A percentile compares a stretch with the other conserved stretches of the same genome.
phyloP scores from a whole-genome alignment of 2,113 vertebrate genomes.

The Nestor notabilis region DNA sequence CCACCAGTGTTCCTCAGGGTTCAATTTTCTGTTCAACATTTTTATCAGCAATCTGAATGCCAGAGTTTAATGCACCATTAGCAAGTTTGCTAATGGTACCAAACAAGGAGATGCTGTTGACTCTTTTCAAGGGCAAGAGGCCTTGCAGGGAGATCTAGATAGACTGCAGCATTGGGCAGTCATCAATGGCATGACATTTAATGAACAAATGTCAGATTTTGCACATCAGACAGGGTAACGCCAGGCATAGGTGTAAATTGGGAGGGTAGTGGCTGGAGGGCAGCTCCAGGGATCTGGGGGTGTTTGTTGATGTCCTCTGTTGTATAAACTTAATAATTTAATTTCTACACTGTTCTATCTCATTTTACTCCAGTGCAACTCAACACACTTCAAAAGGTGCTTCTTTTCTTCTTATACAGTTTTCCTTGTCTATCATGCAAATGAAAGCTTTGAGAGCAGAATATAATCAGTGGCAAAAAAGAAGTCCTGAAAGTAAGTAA shows the following conservation, averaged over 20 bases:
- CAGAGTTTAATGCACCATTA: neutral
- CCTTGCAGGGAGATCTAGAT: neutral
- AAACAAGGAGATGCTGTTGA: neutral
- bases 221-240: accelerated
- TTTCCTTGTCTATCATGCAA: constrained; percentile 45
- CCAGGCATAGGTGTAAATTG: neutral
- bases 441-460: constrained; percentile 58
- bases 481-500: constrained; percentile 74
- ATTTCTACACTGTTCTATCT: neutral
- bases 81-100: neutral
- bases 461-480: constrained; percentile 42
- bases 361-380: neutral
- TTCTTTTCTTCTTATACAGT: constrained; percentile 53
- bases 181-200: neutral
- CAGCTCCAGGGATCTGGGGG: neutral
- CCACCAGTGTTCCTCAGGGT: neutral
- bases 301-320: neutral
- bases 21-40: neutral
- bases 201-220: too few species aligned
- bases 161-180: neutral
- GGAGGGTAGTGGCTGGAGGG: neutral
- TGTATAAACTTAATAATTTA: neutral
- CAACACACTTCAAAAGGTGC: neutral
- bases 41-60: neutral
- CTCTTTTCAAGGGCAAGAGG: neutral